Conservation (phyloP, 2,888 invertebrate genomes). For the Syrista parreyssii region DNA sequence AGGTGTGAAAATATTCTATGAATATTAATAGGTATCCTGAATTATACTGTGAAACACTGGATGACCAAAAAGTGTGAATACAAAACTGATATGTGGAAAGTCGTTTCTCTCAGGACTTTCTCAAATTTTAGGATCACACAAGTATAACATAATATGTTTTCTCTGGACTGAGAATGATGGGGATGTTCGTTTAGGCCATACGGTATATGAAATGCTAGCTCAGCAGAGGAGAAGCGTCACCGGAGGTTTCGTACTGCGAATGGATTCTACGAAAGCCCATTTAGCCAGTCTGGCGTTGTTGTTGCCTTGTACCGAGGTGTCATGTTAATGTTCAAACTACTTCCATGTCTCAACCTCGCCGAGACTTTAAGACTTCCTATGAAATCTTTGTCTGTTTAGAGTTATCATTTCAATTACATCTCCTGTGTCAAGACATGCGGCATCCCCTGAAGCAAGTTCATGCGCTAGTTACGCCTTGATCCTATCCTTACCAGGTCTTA, state of each 20-base stretch:
- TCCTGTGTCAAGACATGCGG: not conserved
- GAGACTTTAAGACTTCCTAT: not conserved
- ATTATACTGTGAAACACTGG: not conserved
- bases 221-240: not conserved
- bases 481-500: no score
- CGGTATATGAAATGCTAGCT: not conserved
- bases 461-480: not conserved
- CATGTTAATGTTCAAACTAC: slow-evolving; percentile 7
- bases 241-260: not conserved
- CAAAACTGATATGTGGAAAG: not conserved
- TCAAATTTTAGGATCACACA: not conserved
- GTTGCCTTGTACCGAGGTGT: slow-evolving; percentile 5
- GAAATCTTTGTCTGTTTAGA: not conserved
- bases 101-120: not conserved
- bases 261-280: not conserved
- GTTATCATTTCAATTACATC: not conserved
- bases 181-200: not conserved
- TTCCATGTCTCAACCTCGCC: not conserved
- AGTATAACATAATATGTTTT: not conserved
- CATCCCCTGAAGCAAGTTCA: not conserved
- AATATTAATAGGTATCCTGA: not conserved
- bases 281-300: not conserved
- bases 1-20: not conserved
- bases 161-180: not conserved
- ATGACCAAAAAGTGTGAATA: not conserved